Evolutionary conservation across 2,797 vertebrate genomes (phyloP), one percentile per base, ranked within the genome.

Genomic region (Lophius americanus): DNA sequence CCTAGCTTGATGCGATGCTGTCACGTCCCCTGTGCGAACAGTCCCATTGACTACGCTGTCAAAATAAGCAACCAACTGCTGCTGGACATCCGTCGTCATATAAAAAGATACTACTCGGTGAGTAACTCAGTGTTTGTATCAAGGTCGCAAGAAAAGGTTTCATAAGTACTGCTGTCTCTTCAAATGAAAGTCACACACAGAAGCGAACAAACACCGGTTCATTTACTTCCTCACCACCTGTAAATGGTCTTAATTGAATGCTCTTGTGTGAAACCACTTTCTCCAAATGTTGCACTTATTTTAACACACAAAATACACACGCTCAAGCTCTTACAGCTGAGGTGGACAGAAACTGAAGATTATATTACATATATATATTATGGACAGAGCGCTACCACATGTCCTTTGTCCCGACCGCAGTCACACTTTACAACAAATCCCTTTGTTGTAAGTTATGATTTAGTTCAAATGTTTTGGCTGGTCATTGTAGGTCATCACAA

Each of bases 31-130:
- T 99, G 98, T 80, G 89, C 84, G 0, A 90, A 91, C 69, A 83
- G 86, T 46, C 96, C 94, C 42, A 65, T 96, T 43, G 90, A 80
- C 76, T 83, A 85, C 11, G 56, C 52, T 0, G 77, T 89, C 69
- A 94, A 95, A 77, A 94, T 99, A 86, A 90, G 75, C 91, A 98
- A 98, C 91, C 98, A 97, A 86, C 90, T 98, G 57, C 88, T 93
- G 2, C 64, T 97, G 81, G 97, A 99, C 89, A 95, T 98, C 84
- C 96, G 96, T 56, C 91, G 92, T 13, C 90, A 92, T 85, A 77
- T 98, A 83, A 95, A 87, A 78, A 97, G 79, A 80, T 94, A 94
- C 81, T 94, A 94, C 79, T 89, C 88, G 5, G 93, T 94, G 64
- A 93, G 92, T 93, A 75, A 57, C 72, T 55, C 9, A 55, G 13